These are phyloP conservation scores for Lepus timidus DNA, from an alignment of 2,113 vertebrate genomes.

Conservation along the genomic window DNA sequence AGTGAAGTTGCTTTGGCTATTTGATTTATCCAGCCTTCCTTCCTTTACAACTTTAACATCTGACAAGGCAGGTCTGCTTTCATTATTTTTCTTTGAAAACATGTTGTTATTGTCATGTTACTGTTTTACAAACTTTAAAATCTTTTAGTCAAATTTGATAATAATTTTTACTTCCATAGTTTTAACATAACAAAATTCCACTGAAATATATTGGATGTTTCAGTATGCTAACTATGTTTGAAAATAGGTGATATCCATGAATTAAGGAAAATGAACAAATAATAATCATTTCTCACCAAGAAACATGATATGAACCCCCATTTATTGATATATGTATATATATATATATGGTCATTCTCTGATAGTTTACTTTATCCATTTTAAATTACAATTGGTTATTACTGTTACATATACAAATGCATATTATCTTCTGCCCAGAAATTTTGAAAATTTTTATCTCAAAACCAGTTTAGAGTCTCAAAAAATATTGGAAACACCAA, in stretches of 20 bases:
- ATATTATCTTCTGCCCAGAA: background rate
- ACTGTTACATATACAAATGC: background rate
- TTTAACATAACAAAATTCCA: background rate
- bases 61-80: background rate
- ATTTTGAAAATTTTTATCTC: background rate
- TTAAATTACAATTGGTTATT: conserved; percentile 16
- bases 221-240: background rate
- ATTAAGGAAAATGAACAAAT: background rate
- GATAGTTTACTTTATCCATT: background rate
- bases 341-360: background rate
- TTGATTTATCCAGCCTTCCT: background rate
- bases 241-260: background rate
- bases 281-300: background rate
- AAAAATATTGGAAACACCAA: conserved; percentile 26
- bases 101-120: background rate
- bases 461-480: conserved; percentile 2
- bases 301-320: background rate
- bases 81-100: background rate
- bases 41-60: background rate
- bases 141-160: conserved; percentile 2
- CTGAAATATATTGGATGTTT: background rate
- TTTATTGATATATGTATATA: background rate
- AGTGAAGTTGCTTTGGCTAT: background rate
- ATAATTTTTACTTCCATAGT: background rate
- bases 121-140: background rate